A percentile compares a stretch with the other conserved stretches of the same genome.
These are phyloP conservation scores for Gyrodactylus bullatarudis DNA, from an alignment of 1,140 invertebrate species.

Conservation along the genomic window DNA sequence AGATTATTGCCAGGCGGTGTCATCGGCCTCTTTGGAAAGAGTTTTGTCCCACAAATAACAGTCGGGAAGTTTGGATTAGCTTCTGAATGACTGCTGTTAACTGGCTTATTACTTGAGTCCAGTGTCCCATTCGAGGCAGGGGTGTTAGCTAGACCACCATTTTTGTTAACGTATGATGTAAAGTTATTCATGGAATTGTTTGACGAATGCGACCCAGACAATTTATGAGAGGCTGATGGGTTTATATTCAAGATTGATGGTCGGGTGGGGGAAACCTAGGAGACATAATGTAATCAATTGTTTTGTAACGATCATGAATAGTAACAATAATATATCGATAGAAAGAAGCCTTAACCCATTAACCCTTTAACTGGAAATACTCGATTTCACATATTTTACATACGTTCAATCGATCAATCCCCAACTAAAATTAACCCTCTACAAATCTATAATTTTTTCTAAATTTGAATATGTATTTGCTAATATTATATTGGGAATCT, in stretches of 20 bases:
- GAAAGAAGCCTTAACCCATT: too few species aligned
- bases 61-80: not conserved
- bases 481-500: too few species aligned
- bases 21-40: not conserved
- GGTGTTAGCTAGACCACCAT: not conserved
- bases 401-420: too few species aligned
- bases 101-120: not conserved
- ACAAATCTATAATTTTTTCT: too few species aligned
- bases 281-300: too few species aligned
- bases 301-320: not conserved
- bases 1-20: too few species aligned
- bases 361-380: not conserved
- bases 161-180: not conserved
- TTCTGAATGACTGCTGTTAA: not conserved
- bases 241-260: not conserved
- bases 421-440: too few species aligned
- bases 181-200: not conserved
- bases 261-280: not conserved
- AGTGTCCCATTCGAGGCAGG: not conserved
- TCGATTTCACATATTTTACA: too few species aligned
- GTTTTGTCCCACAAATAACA: not conserved
- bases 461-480: too few species aligned
- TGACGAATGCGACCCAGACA: not conserved
- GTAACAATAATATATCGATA: too few species aligned
- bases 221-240: not conserved